These are phyloP conservation scores for Drosophila stalkeri DNA, from an alignment of 2,888 invertebrate species.

Conservation along the genomic window DNA sequence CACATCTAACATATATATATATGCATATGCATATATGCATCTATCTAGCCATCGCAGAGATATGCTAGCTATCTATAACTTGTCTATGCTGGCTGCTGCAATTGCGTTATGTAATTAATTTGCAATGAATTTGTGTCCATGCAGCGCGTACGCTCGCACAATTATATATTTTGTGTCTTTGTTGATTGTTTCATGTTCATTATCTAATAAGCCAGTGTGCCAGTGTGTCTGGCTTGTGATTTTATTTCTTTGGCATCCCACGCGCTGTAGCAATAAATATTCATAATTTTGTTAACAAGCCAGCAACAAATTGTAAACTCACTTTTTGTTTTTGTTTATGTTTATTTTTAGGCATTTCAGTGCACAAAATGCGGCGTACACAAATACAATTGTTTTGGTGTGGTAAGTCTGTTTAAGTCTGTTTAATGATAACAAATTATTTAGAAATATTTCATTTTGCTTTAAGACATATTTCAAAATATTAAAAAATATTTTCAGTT, in stretches of 20 bases:
- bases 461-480: background rate
- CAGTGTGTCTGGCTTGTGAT: slow-evolving; percentile 25
- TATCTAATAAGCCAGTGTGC: slow-evolving; percentile 57
- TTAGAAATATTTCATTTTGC: background rate
- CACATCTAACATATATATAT: background rate
- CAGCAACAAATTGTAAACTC: slow-evolving; percentile 35
- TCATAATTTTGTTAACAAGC: slow-evolving; percentile 62
- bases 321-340: slow-evolving; percentile 10
- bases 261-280: slow-evolving; percentile 72
- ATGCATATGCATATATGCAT: slow-evolving; percentile 7
- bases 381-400: slow-evolving; percentile 61
- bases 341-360: slow-evolving; percentile 72
- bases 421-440: slow-evolving; percentile 13
- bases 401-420: slow-evolving; percentile 72
- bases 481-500: background rate
- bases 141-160: slow-evolving; percentile 54
- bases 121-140: slow-evolving; percentile 42
- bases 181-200: slow-evolving; percentile 59
- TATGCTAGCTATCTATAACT: slow-evolving; percentile 36
- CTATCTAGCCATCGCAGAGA: slow-evolving; percentile 30
- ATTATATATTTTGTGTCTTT: slow-evolving; percentile 58
- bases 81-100: slow-evolving; percentile 51
- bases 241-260: slow-evolving; percentile 54
- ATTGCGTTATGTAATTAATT: slow-evolving; percentile 62
- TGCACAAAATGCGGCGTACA: slow-evolving; percentile 73